These are phyloP conservation scores for Anadara kagoshimensis DNA, from an alignment of 1,140 invertebrate species.

Conservation along the genomic window DNA sequence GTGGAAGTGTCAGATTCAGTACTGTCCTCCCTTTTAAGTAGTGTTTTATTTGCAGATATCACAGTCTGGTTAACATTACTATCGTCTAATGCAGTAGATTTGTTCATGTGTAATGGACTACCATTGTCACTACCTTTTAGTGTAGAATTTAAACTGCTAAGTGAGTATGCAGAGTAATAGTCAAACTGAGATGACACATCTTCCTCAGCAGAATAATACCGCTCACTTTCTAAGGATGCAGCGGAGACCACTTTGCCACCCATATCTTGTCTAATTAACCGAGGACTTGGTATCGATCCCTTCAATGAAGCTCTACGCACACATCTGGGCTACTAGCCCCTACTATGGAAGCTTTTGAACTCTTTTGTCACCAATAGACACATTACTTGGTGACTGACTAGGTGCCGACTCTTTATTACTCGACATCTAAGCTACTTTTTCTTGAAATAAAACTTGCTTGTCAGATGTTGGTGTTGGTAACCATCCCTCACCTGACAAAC, in stretches of 20 bases:
- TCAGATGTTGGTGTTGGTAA: conserved; percentile 25
- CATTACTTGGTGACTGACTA: background rate
- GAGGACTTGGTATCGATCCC: conserved; percentile 46
- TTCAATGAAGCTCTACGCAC: conserved; percentile 18
- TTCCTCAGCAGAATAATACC: conserved; percentile 65
- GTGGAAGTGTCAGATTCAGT: conserved; percentile 64
- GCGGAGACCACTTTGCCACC: conserved; percentile 39
- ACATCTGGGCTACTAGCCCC: background rate
- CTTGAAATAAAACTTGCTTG: conserved; percentile 15
- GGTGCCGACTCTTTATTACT: background rate
- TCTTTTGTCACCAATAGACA: background rate
- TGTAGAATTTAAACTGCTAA: conserved; percentile 13
- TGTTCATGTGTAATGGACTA: background rate
- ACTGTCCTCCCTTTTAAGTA: conserved; percentile 34
- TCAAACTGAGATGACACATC: conserved; percentile 31
- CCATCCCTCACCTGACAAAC: background rate
- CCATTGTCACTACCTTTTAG: background rate
- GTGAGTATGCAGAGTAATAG: background rate
- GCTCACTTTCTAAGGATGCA: conserved; percentile 62
- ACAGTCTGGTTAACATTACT: conserved; percentile 2
- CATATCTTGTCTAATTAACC: conserved; percentile 38
- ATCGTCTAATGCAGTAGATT: background rate
- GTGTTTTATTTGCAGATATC: conserved; percentile 7
- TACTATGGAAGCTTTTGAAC: background rate
- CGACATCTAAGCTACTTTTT: conserved; percentile 19